Percentiles rank a stretch among this genome's conserved stretches.
phyloP scores from a whole-genome alignment of 2,888 invertebrate species.

The Diaprepes abbreviatus region DNA sequence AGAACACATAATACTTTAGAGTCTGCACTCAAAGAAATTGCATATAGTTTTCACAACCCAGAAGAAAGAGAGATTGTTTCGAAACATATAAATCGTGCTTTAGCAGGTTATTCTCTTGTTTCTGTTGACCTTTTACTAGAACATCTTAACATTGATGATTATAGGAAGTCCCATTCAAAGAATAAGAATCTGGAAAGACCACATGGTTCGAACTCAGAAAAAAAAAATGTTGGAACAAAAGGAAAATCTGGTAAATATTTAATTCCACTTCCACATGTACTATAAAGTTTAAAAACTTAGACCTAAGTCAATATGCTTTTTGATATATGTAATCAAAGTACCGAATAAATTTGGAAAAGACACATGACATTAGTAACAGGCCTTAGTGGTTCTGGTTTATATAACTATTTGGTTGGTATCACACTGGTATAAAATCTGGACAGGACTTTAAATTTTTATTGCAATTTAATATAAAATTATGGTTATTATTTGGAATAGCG shows the following conservation, averaged over 20 bases:
- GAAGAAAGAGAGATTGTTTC: conserved; percentile 63
- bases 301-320: too few relatives aligned
- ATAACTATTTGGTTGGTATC: too few relatives aligned
- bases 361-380: too few relatives aligned
- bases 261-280: too few relatives aligned
- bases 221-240: neutral
- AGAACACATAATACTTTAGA: conserved; percentile 76
- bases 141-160: conserved; percentile 68
- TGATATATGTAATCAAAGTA: too few relatives aligned
- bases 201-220: neutral
- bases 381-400: too few relatives aligned
- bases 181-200: neutral
- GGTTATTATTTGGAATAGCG: too few relatives aligned
- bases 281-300: too few relatives aligned
- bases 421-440: too few relatives aligned
- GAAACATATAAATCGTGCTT: conserved; percentile 73
- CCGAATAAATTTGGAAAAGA: too few relatives aligned
- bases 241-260: neutral
- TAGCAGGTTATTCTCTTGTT: conserved; percentile 74
- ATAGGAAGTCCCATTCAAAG: neutral
- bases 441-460: too few relatives aligned
- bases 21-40: conserved; percentile 78
- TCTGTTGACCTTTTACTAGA: conserved; percentile 72
- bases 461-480: too few relatives aligned
- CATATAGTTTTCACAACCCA: conserved; percentile 71